phyloP scores from a whole-genome alignment of 2,113 vertebrate species.

The Gallinago media region DNA sequence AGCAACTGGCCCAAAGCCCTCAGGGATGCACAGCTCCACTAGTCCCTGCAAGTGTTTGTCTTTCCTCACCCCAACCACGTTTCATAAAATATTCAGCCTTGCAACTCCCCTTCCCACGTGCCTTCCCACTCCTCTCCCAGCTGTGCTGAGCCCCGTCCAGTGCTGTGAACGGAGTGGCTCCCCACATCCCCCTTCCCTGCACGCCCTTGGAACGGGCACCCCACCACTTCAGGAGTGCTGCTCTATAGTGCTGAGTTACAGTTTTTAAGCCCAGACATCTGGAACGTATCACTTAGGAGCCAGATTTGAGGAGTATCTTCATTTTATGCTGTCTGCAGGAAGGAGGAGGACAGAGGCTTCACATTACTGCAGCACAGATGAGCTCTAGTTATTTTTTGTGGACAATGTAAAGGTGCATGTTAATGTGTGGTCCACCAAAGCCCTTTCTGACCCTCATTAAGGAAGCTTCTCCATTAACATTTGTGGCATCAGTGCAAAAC shows the following conservation, averaged over 20 bases:
- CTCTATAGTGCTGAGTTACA: neutral
- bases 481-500: neutral
- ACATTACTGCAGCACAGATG: neutral
- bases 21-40: neutral
- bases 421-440: neutral
- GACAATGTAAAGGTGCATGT: neutral
- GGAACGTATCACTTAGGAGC: neutral
- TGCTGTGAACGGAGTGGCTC: neutral
- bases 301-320: constrained; percentile 31
- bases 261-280: constrained; percentile 13
- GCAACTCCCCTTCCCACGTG: neutral
- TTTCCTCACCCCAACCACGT: neutral
- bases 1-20: constrained; percentile 3
- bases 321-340: neutral
- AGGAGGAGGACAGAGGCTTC: neutral
- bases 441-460: neutral
- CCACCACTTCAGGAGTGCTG: neutral
- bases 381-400: neutral
- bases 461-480: neutral
- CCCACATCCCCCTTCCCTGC: neutral
- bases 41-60: neutral
- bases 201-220: neutral
- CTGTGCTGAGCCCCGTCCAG: neutral
- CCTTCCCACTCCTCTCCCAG: neutral
- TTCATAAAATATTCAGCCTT: neutral